Evolutionary conservation across 2,113 vertebrate genomes (phyloP).

Genomic region (Diphyllodes magnificus): DNA sequence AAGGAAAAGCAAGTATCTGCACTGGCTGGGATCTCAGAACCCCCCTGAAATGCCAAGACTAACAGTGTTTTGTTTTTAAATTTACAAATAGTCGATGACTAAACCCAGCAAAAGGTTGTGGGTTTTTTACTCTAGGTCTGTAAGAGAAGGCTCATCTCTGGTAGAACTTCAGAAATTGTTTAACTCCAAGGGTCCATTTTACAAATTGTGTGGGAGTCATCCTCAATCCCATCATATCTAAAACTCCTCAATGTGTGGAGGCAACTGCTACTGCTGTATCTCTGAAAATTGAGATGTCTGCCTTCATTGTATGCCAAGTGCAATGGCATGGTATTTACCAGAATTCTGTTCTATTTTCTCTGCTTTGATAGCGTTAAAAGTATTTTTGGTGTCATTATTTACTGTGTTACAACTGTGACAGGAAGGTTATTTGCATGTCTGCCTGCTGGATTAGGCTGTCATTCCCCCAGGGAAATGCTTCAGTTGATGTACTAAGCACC

Average conservation of each 20-base stretch:
- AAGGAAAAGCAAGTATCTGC: background rate
- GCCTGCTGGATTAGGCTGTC: background rate
- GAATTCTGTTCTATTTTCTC: background rate
- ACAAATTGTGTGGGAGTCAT: background rate
- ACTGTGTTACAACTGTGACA: background rate
- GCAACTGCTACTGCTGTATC: background rate
- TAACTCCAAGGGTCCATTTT: too few species aligned
- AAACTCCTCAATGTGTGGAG: background rate
- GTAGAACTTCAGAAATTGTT: background rate
- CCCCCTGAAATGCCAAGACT: background rate
- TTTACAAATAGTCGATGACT: background rate
- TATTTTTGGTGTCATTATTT: background rate
- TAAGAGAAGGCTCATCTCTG: background rate
- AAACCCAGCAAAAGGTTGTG: background rate
- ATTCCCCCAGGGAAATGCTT: background rate
- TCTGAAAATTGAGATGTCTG: background rate
- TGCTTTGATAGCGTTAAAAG: background rate
- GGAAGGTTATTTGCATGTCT: background rate
- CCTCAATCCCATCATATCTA: background rate
- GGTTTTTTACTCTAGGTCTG: background rate
- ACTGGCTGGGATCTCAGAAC: background rate
- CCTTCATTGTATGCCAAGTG: fast-evolving
- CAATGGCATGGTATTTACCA: background rate
- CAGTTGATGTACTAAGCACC: background rate
- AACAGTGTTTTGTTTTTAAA: background rate